phyloP scores from a whole-genome alignment of 2,113 vertebrate genomes.

The Rattus norvegicus region GRCr8 NC_086024.1:133664001-133664500 shows the following conservation, averaged over 20 bases:
- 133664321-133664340: not conserved
- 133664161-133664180: slow-evolving; percentile 13
- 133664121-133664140: not conserved
- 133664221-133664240: not conserved
- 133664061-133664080: not conserved
- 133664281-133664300: not conserved
- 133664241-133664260: too few relatives aligned
- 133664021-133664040: not conserved
- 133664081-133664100: slow-evolving; percentile 26
- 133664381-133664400: slow-evolving; percentile 19
- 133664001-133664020: not conserved
- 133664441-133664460: too few relatives aligned
- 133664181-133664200: not conserved
- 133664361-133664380: not conserved
- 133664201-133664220: not conserved
- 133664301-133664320: slow-evolving; percentile 20
- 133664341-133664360: not conserved
- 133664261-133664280: not conserved
- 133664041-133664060: not conserved
- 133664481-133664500: not conserved
- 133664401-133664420: not conserved
- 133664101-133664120: not conserved
- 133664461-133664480: not conserved
- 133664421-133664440: rapidly evolving
- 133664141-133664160: slow-evolving; percentile 26